Conservation (phyloP, 1,140 invertebrate genomes). For the Drosophila pseudoananassae region DNA sequence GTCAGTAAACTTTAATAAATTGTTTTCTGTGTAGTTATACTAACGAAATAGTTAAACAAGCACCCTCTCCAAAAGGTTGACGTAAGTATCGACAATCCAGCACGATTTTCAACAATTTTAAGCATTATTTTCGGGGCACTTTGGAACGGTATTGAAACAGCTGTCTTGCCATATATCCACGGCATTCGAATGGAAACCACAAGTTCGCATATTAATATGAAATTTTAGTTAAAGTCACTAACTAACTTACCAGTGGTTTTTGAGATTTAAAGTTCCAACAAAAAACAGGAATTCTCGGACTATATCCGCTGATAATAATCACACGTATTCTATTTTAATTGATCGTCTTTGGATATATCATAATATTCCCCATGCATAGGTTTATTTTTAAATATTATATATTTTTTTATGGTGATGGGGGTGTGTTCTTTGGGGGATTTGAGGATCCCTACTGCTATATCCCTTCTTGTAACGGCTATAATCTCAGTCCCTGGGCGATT, state of each 20-base stretch:
- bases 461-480: slow-evolving; percentile 33
- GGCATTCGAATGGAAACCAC: slow-evolving; percentile 29
- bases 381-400: slow-evolving; percentile 21
- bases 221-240: slow-evolving; percentile 12
- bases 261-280: slow-evolving; percentile 1
- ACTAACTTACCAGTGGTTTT: slow-evolving; percentile 31
- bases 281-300: background rate
- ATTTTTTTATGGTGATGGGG: slow-evolving; percentile 10
- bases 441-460: too few species aligned
- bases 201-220: slow-evolving; percentile 38
- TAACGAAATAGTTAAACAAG: background rate
- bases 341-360: slow-evolving; percentile 35
- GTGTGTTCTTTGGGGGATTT: background rate
- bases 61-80: slow-evolving; percentile 32
- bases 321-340: slow-evolving; percentile 24
- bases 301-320: slow-evolving; percentile 11
- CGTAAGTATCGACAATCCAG: slow-evolving; percentile 33
- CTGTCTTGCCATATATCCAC: slow-evolving; percentile 49
- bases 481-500: slow-evolving; percentile 29
- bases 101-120: slow-evolving; percentile 20
- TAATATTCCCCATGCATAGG: slow-evolving; percentile 31
- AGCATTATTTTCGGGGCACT: slow-evolving; percentile 20
- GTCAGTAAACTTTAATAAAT: background rate
- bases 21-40: slow-evolving; percentile 4
- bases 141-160: slow-evolving; percentile 43